Evolutionary conservation across 2,113 vertebrate species (phyloP).

Genomic region (Pampusana beccarii): DNA sequence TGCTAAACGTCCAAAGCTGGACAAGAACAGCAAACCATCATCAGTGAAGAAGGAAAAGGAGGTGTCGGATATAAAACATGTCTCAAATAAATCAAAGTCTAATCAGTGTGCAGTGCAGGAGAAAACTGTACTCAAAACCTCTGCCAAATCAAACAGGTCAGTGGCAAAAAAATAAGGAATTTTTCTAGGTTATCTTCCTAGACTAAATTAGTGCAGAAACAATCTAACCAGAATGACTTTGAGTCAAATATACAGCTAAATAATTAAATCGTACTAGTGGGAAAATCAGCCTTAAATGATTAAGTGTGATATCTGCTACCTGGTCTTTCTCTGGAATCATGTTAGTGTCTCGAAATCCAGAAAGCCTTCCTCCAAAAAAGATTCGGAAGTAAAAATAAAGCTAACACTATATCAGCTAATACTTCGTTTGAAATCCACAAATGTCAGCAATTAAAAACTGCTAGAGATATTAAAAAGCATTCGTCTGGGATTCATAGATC

Average conservation of each 20-base stretch:
- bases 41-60: constrained; percentile 69
- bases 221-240: constrained; percentile 9
- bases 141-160: constrained; percentile 70
- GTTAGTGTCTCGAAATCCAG: constrained; percentile 14
- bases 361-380: not conserved
- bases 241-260: constrained; percentile 35
- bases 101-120: constrained; percentile 61
- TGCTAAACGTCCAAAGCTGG: constrained; percentile 75
- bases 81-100: constrained; percentile 70
- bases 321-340: constrained; percentile 14
- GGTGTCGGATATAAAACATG: constrained; percentile 69
- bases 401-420: not conserved
- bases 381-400: constrained; percentile 13
- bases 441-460: not conserved
- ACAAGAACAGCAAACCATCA: constrained; percentile 65
- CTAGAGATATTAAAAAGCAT: constrained; percentile 1
- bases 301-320: constrained; percentile 4
- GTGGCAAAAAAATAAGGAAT: constrained; percentile 50
- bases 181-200: not conserved
- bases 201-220: constrained; percentile 16
- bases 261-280: constrained; percentile 9
- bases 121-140: constrained; percentile 70
- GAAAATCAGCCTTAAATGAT: not conserved
- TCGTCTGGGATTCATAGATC: not conserved
- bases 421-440: constrained; percentile 50